Base-by-base conservation (phyloP, 2,113 vertebrate genomes). In the Prolemur simus region DNA sequence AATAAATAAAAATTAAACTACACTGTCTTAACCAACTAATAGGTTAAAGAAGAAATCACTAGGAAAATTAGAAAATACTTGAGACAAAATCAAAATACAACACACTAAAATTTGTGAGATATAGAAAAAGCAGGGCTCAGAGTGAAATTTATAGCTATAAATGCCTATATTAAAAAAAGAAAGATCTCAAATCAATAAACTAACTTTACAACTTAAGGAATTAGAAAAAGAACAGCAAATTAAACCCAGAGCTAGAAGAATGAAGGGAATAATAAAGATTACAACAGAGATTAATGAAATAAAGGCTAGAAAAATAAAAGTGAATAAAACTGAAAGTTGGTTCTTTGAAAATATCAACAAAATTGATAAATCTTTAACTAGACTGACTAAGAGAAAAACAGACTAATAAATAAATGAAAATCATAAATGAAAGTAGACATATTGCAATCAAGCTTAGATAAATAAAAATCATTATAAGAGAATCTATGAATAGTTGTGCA, bases 311-410 rank as follows among this genome's bases (percentile, higher is more conserved):
- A n/a, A 85, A 45, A 71, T 13, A 78, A 42, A 7, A 80, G 8
- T 85, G 47, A 64, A 80, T 54, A 47, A 88, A 66, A 89, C 56
- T 2, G 54, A 82, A 85, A 63, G 37, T 77, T 76, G 47, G 6
- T 76, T 82, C 39, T 68, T 94, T 94, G 32, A 89, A 78, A 92
- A 81, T 32, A 81, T 54, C 66, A 89, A 81, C n/a, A 92, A 87
- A 87, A 81, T 52, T 45, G 25, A 68, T 21, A 76, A 85, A 85
- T 5, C 5, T 84, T 89, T 89, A 71, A 12, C 32, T 54, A 88
- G 18, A 84, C 42, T 47, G 18, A 84, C 27, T 56, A 52, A 95
- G 56, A 80, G 60, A 63, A 9, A 89, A 29, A 71, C 25, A 27
- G 10, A 88, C 42, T 81, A 84, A 66, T 8, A 52, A 89, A 73